Evolutionary conservation across 2,888 invertebrate species (phyloP).

Genomic region (Ectropis crepuscularia): DNA sequence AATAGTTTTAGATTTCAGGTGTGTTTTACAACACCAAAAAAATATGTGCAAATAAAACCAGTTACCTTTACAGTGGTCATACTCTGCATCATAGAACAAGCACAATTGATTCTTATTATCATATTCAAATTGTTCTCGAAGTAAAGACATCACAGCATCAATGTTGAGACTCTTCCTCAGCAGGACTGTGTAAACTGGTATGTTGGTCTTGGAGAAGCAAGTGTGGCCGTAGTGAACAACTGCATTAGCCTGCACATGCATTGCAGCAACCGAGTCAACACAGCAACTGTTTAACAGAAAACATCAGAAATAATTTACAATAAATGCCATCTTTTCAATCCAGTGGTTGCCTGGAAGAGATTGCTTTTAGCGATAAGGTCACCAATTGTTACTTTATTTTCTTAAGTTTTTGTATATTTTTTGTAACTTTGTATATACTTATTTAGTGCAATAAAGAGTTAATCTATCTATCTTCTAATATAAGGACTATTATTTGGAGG

Average conservation of each 20-base stretch:
- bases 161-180: slow-evolving; percentile 86
- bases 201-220: slow-evolving; percentile 91
- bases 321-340: neutral
- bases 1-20: neutral
- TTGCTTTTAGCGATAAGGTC: no score
- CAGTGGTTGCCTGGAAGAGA: neutral
- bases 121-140: slow-evolving; percentile 55
- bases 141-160: slow-evolving; percentile 48
- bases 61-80: slow-evolving; percentile 85
- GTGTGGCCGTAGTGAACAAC: slow-evolving; percentile 96
- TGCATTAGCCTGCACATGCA: slow-evolving; percentile 93
- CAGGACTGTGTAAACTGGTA: slow-evolving; percentile 91
- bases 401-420: no score
- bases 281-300: slow-evolving; percentile 88
- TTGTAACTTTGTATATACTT: no score
- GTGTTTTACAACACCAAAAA: neutral
- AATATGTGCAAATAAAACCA: neutral
- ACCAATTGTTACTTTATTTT: no score
- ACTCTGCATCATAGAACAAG: slow-evolving; percentile 88
- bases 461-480: neutral
- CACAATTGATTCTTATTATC: slow-evolving; percentile 69
- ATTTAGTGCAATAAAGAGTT: no score
- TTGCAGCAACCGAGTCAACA: slow-evolving; percentile 94
- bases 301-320: slow-evolving; percentile 15
- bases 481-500: no score